These are phyloP conservation scores for Hipparchia sbordonii DNA, from an alignment of 2,888 invertebrate genomes.

Conservation along the genomic window DNA sequence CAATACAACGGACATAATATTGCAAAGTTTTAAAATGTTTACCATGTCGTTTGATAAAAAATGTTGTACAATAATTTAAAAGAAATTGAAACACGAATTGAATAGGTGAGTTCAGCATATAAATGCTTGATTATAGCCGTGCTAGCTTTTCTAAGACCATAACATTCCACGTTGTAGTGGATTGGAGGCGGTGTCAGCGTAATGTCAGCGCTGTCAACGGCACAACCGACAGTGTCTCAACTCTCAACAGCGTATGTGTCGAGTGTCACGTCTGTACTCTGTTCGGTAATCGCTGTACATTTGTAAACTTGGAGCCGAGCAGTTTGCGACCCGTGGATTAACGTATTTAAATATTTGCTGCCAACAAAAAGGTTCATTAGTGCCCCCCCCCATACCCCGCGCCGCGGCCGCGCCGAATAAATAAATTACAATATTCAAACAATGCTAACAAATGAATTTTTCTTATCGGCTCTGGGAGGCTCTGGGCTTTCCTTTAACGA, in stretches of 20 bases:
- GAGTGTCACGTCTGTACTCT: background rate
- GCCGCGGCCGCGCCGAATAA: background rate
- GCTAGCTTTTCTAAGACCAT: too few species aligned
- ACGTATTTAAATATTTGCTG: background rate
- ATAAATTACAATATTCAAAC: constrained; percentile 3
- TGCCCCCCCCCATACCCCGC: background rate
- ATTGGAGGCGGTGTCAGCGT: too few species aligned
- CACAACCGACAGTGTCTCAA: too few species aligned
- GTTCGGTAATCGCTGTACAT: background rate
- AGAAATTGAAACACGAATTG: too few species aligned
- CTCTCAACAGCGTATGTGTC: background rate
- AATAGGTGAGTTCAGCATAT: too few species aligned
- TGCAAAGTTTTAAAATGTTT: too few species aligned
- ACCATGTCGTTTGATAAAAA: too few species aligned
- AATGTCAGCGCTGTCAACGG: too few species aligned
- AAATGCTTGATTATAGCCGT: too few species aligned
- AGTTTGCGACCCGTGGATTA: background rate
- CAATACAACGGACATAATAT: too few species aligned
- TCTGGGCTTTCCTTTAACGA: background rate
- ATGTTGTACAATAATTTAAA: too few species aligned
- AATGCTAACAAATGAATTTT: background rate
- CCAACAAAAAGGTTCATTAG: background rate
- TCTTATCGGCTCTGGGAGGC: background rate
- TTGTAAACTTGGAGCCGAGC: background rate
- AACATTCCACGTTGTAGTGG: too few species aligned